A percentile compares a stretch with the other conserved stretches of the same genome.
Evolutionary conservation across 2,113 vertebrate genomes (phyloP).

Genomic region (Meles meles): DNA sequence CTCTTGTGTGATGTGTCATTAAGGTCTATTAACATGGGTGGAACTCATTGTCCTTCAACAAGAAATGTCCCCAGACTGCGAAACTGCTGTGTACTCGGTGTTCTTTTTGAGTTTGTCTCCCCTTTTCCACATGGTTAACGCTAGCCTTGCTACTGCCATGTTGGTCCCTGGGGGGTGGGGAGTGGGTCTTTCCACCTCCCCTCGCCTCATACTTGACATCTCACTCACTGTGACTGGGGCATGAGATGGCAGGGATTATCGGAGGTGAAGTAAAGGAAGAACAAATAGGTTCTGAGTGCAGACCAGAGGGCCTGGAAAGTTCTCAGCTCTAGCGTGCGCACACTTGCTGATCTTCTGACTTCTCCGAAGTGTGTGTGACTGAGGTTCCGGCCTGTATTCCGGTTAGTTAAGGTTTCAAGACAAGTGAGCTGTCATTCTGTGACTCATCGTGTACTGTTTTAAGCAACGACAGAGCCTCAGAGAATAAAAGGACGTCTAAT

Average conservation of each 20-base stretch:
- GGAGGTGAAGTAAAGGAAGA: not conserved
- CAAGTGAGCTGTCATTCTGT: conserved; percentile 65
- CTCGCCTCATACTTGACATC: not conserved
- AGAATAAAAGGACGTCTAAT: conserved; percentile 61
- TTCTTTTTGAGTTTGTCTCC: not conserved
- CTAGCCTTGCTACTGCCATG: rapidly evolving
- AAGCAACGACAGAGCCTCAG: conserved; percentile 33
- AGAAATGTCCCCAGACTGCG: not conserved
- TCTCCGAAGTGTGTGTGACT: not conserved
- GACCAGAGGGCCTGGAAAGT: not conserved
- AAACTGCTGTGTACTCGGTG: not conserved
- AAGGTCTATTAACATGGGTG: not conserved
- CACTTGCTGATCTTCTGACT: not conserved
- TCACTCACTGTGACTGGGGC: not conserved
- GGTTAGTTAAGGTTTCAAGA: conserved; percentile 49
- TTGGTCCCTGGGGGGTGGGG: not conserved
- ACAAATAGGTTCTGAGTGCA: not conserved
- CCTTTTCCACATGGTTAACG: not conserved
- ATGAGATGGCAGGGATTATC: not conserved
- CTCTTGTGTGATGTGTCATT: not conserved
- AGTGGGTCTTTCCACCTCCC: not conserved
- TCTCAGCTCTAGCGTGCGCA: rapidly evolving
- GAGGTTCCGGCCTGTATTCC: not conserved
- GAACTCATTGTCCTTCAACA: not conserved
- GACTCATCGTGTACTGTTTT: conserved; percentile 69